phyloP scores from a whole-genome alignment of 1,140 invertebrate species.

The Tachypleus tridentatus region DNA sequence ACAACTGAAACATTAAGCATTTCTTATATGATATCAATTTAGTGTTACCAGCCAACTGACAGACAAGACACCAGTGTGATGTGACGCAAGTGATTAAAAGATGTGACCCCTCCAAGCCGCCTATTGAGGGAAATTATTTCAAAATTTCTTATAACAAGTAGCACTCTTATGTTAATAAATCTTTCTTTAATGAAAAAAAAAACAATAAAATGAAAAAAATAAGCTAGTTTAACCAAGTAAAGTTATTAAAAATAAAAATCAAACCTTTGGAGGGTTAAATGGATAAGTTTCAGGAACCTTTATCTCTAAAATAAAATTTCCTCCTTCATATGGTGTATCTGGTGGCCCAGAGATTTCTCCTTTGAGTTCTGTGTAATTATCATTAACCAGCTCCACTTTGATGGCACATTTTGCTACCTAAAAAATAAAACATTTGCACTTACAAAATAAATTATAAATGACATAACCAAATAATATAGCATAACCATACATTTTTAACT shows the following conservation, averaged over 20 bases:
- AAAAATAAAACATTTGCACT: conserved; percentile 13
- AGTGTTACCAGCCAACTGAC: too few relatives aligned
- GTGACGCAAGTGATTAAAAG: too few relatives aligned
- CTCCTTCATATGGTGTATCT: conserved; percentile 94
- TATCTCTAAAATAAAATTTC: conserved; percentile 86
- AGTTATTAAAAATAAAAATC: conserved; percentile 1
- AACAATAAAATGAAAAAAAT: too few relatives aligned
- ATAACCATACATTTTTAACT: neutral
- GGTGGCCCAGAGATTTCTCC: conserved; percentile 87
- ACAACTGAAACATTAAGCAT: too few relatives aligned
- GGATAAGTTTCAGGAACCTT: conserved; percentile 98
- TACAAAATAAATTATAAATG: neutral
- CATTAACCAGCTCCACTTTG: conserved; percentile 80
- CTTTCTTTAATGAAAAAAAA: too few relatives aligned
- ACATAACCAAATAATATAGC: neutral
- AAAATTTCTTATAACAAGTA: too few relatives aligned
- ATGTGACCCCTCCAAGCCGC: too few relatives aligned
- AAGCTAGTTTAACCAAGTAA: too few relatives aligned
- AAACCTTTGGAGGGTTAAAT: conserved; percentile 95
- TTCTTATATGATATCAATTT: too few relatives aligned
- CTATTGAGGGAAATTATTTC: too few relatives aligned
- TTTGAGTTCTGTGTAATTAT: conserved; percentile 77
- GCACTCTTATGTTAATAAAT: too few relatives aligned
- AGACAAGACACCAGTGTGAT: too few relatives aligned
- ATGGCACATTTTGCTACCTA: conserved; percentile 85